Evolutionary conservation across 1,140 invertebrate genomes (phyloP), one percentile per base, ranked within the genome.

Genomic region (Caenorhabditis latens): DNA sequence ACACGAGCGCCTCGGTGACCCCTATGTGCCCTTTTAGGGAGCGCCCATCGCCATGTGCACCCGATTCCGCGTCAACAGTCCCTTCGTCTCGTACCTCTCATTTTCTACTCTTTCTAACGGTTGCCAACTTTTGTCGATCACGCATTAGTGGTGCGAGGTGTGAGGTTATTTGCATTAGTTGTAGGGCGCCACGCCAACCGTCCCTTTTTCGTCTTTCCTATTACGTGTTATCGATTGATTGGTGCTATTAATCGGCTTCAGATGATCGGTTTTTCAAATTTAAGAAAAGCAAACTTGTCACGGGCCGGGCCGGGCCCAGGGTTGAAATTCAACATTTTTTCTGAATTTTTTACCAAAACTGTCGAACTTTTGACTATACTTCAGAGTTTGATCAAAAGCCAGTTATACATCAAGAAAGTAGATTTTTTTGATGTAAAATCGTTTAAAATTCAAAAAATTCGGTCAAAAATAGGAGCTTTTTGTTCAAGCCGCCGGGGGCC

Each of bases 151-250:
- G 46, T 24, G n/a, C 16, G 0, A 19, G 71, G 71, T 50, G 71
- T 21, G 61, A 63, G 58, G 61, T 53, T 79, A 79, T 79, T 79
- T 79, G 71, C 71, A 79, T 79, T 79, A 50, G 46, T 50, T 79
- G 14, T 16, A 24, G 42, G 67, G 71, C 71, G 71, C 46, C 19
- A 13, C 43, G 71, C 46, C 46, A 71, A 50, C n/a, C 65, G 11
- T 5, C 46, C n/a, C 16, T 46, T 16, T 46, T 71, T 71, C 11
- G 2, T 71, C 11, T 71, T 71, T 32, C 2, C 63, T n/a, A 7
- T 0, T 71, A 71, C 43, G 11, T 21, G 11, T 71, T 63, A 32
- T 58, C 3, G 14, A 9, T 14, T 21, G 4, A 3, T 21, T 58
- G 57, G n/a, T 58, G 16, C 57, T 0, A n/a, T n/a, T n/a, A 5